Base-by-base conservation (phyloP, 2,888 invertebrate genomes). In the Rotaria sp. region DNA sequence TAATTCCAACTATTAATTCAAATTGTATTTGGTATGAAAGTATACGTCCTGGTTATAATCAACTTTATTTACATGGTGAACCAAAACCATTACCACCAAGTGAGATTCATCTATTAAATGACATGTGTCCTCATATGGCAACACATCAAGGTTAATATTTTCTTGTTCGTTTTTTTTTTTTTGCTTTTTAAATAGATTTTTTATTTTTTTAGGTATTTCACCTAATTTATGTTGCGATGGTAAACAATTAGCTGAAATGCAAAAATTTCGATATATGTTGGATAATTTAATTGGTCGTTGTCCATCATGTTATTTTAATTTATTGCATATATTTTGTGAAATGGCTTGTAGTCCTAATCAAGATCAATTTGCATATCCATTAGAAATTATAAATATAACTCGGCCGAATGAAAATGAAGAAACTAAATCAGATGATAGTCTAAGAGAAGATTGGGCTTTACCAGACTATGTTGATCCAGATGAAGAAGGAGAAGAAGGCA, bases 281-380 rank as follows among this genome's bases (percentile, higher is more conserved):
- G 80, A 80, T 45, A 80, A 80, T 45, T 2, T 80, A 5, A 80
- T 80, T 45, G 80, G 80, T 67, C 85, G 85, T 26, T 87, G 87
- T 59, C 87, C 87, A n/a, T 59, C 87, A 45, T 87, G 87, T 55
- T 87, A 75, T 55, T 55, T 45, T 55, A 87, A 87, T 48, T 84
- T 87, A 26, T 67, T 75, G 55, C 45, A 52, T 41, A 84, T 86
- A 52, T 52, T 87, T 18, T 87, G 87, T 67, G 85, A 87, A 75
- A 86, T 87, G 84, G 45, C 87, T 5, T 87, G 87, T 80, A 57
- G 57, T 80, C 55, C 85, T 21, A 75, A 38, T 75, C 87, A 87
- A 75, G 52, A 55, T 48, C 52, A 85, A 41, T 87, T 87, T 80
- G 50, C 86, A 35, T 50, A n/a, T n/a, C 84, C 84, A 15, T 52